Evolutionary conservation across 2,113 vertebrate species (phyloP).

Genomic region (Poeciliopsis retropinna): DNA sequence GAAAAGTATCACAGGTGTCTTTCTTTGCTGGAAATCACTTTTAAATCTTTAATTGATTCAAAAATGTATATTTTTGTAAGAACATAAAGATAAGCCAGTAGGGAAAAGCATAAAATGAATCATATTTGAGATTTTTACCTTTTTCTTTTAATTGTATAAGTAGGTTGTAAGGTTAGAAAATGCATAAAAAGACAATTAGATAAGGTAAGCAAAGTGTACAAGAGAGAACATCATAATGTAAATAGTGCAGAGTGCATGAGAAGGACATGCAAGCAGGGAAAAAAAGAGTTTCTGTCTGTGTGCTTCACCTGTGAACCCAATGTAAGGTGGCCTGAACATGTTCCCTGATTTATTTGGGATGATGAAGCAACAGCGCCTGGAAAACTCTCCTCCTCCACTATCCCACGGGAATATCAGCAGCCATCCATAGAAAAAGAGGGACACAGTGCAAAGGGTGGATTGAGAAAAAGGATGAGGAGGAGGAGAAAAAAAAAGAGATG

Average conservation of each 20-base stretch:
- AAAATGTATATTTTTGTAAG: not conserved
- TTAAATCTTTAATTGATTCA: not conserved
- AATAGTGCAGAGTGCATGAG: constrained; percentile 12
- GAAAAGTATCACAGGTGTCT: constrained; percentile 48
- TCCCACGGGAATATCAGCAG: constrained; percentile 84
- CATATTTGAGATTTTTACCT: not conserved
- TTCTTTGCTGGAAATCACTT: not conserved
- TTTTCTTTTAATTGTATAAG: not conserved
- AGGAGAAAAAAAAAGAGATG: constrained; percentile 5
- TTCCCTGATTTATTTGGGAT: constrained; percentile 66
- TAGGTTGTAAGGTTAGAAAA: not conserved
- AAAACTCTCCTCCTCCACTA: constrained; percentile 75
- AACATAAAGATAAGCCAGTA: not conserved
- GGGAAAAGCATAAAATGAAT: not conserved
- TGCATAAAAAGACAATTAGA: not conserved
- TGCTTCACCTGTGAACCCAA: constrained; percentile 48
- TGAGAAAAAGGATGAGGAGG: constrained; percentile 34
- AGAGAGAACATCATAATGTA: not conserved
- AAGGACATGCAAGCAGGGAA: constrained; percentile 25
- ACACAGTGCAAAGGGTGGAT: constrained; percentile 43
- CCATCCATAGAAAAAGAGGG: constrained; percentile 69
- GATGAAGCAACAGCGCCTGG: constrained; percentile 80
- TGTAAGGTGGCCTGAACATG: constrained; percentile 78
- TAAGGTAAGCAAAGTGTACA: not conserved
- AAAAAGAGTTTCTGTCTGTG: constrained; percentile 56